Base-by-base conservation (phyloP, 1,140 invertebrate genomes). In the Subanguina moxae region DNA sequence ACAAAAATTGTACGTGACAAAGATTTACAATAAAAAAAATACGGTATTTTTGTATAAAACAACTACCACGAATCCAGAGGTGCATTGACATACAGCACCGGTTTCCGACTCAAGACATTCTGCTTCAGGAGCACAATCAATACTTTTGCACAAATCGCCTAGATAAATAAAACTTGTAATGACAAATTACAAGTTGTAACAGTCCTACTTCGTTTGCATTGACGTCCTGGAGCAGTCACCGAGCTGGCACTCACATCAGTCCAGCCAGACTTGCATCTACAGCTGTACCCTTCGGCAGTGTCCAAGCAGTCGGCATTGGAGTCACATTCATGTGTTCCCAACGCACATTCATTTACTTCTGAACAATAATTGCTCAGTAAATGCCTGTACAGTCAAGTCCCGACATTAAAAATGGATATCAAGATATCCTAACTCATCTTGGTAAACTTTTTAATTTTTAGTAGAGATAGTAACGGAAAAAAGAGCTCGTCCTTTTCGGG, bases 231-330 rank as follows among this genome's bases (percentile, higher is more conserved):
- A 38, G 61, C 13, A 42, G 27, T 70, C 7, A 80, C 59, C 23
- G 64, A 67, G 61, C 82, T 78, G 17, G 62, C 67, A 56, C 77
- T 80, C 25, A 68, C 71, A 42, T 84, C 83, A 25, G 66, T 42
- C 71, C 62, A 85, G 5, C 84, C 84, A 27, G 69, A 67, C 25
- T 83, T 79, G 63, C 78, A 77, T 63, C 75, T 62, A 68, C 84
- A 85, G 7, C 74, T 74, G 65, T 75, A 84, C n/a, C 71, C 64
- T 25, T 83, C 83, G 17, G 68, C 43, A n/a, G 76, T 78, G 68
- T 84, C 83, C 32, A 78, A 70, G 70, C 84, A 85, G 3, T 78
- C 70, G 19, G 84, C 83, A 68, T 84, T 78, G 17, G 69, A 61
- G 69, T 84, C 73, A 67, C 83, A 84, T 38, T 81, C 71, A 57